These are phyloP conservation scores for Uloborus diversus DNA, from an alignment of 1,140 invertebrate genomes.

Conservation along the genomic window DNA sequence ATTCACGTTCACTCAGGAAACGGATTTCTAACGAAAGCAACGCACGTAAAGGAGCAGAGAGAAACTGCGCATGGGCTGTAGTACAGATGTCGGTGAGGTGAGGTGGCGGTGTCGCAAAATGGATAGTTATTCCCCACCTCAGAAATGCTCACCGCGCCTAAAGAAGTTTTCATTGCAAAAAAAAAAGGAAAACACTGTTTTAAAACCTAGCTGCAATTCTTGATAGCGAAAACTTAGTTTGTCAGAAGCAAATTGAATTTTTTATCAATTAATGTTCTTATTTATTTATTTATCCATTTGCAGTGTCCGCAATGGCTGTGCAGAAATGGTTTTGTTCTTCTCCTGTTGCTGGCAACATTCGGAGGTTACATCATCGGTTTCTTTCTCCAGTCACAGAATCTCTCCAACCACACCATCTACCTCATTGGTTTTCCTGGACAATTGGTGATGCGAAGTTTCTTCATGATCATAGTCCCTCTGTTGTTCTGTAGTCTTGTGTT, in stretches of 20 bases:
- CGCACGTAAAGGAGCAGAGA: too few species aligned
- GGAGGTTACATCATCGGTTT: constrained; percentile 27
- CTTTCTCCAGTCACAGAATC: constrained; percentile 7
- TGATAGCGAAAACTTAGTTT: too few species aligned
- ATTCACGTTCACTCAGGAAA: too few species aligned
- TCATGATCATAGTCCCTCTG: constrained; percentile 58
- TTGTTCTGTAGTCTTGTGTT: constrained; percentile 46
- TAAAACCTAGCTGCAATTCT: too few species aligned
- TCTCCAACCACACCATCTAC: constrained; percentile 27
- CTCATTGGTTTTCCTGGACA: constrained; percentile 54
- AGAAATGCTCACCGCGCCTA: too few species aligned
- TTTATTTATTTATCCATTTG: background rate
- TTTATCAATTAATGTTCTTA: background rate
- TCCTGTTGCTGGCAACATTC: constrained; percentile 13
- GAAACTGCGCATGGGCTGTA: too few species aligned
- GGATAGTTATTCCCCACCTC: too few species aligned
- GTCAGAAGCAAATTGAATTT: background rate
- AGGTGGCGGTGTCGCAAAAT: too few species aligned
- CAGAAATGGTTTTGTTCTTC: constrained; percentile 2
- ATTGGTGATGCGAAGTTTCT: constrained; percentile 53
- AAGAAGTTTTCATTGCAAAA: too few species aligned
- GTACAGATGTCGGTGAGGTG: too few species aligned
- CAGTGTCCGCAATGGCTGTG: background rate
- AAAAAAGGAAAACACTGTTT: too few species aligned
- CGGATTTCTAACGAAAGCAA: too few species aligned